Conservation (phyloP, 2,113 vertebrate genomes). For the Galbula dea region DNA sequence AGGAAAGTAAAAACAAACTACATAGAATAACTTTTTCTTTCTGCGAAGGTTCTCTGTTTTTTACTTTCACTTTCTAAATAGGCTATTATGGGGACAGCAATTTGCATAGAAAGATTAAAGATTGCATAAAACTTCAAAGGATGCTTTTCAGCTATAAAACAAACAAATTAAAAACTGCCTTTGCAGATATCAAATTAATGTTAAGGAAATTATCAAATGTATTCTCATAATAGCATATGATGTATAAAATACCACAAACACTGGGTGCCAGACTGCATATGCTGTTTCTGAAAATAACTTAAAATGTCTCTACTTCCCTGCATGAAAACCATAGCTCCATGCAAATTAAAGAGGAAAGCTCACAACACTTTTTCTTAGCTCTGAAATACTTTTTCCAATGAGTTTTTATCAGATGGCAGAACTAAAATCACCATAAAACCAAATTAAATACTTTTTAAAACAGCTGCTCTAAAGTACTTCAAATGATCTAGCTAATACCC, state of each 20-base stretch:
- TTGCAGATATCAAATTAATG: constrained; percentile 5
- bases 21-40: background rate
- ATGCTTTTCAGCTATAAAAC: background rate
- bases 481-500: background rate
- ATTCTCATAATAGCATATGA: background rate
- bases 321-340: background rate
- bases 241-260: background rate
- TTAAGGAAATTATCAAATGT: constrained; percentile 4
- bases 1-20: background rate
- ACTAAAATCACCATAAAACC: background rate
- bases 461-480: background rate
- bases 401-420: background rate
- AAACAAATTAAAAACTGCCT: background rate
- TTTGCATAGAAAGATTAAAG: constrained; percentile 52
- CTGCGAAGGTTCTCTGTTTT: background rate
- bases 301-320: background rate
- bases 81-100: background rate
- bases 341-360: background rate
- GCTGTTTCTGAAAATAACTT: background rate
- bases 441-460: background rate
- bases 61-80: constrained; percentile 35
- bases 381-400: background rate
- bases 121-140: background rate
- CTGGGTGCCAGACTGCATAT: background rate
- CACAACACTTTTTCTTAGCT: background rate